Base-by-base conservation (phyloP, 1,140 invertebrate genomes). In the Zaprionus vittiger region DNA sequence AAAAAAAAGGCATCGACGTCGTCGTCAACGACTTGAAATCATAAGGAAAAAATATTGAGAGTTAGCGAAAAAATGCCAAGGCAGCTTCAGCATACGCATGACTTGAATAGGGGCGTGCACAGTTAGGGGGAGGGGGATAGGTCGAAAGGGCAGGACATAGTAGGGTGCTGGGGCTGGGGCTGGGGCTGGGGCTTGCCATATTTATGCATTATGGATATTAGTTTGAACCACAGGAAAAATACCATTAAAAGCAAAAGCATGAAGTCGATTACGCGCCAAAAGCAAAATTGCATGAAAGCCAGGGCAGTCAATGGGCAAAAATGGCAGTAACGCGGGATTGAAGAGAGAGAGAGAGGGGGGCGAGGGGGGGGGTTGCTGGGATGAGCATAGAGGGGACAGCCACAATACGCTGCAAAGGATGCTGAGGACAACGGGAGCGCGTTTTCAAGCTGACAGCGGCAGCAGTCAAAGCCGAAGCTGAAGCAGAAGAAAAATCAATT, bases 131-230 rank as follows among this genome's bases (percentile, higher is more conserved):
- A 9, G 31, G 37, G 60, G 44, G 60, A 54, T 70, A 80, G 83
- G 85, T 77, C 67, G 77, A 75, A 67, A 47, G 41, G 41, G n/a
- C 41, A 47, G 41, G n/a, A 7, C 38, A 6, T 6, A 7, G n/a
- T 2, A n/a, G 41, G 41, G n/a, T 31, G 38, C 14, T 5, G 38
- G 41, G n/a, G 41, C n/a, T 9, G n/a, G 6, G n/a, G n/a, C n/a
- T 55, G 70, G 77, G 20, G 20, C 20, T 22, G 20, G 20, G 20
- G 83, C 81, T 75, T 86, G 78, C 79, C 89, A 90, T 89, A 89
- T 89, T 89, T 89, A 89, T 89, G 85, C 85, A 89, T 90, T 89
- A 89, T 89, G 85, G 85, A 89, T 89, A 89, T 89, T 89, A 89
- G 85, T 89, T 89, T 89, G 85, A 90, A 89, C 85, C 85, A 90